Conservation (phyloP, 2,113 vertebrate species). For the Lagopus leucura region DNA sequence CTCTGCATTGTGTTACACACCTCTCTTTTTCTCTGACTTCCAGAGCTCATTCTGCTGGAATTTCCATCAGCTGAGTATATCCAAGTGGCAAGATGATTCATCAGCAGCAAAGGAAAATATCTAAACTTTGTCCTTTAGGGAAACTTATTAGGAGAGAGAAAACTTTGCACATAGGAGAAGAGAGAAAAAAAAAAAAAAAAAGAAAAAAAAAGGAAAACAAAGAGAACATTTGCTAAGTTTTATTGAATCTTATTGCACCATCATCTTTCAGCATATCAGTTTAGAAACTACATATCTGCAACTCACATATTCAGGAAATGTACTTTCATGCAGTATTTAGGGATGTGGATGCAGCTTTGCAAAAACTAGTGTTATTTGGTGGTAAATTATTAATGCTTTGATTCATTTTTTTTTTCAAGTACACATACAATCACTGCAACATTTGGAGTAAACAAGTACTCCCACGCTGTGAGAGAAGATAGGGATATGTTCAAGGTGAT, state of each 20-base stretch:
- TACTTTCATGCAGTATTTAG: neutral
- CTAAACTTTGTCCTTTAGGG: neutral
- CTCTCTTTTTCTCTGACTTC: neutral
- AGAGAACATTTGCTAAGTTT: neutral
- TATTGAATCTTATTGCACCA: neutral
- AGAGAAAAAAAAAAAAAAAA: neutral
- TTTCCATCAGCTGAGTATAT: slow-evolving; percentile 22
- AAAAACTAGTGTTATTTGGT: neutral
- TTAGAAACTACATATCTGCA: neutral
- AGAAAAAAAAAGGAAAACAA: neutral
- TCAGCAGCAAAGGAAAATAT: neutral
- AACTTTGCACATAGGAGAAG: neutral
- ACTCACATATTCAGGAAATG: neutral
- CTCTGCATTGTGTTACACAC: rapidly evolving
- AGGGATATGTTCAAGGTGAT: slow-evolving; percentile 6
- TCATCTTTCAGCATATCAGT: neutral
- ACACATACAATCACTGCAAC: neutral
- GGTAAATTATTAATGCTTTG: slow-evolving; percentile 8
- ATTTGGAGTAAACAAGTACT: slow-evolving; percentile 38
- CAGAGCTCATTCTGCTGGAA: neutral
- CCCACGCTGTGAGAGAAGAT: neutral
- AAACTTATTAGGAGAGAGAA: neutral
- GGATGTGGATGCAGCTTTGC: neutral
- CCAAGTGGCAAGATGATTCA: slow-evolving; percentile 15
- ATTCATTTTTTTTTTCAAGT: neutral